These are phyloP conservation scores for Hemicrepidius hirtus DNA, from an alignment of 2,888 invertebrate genomes.

Conservation along the genomic window DNA sequence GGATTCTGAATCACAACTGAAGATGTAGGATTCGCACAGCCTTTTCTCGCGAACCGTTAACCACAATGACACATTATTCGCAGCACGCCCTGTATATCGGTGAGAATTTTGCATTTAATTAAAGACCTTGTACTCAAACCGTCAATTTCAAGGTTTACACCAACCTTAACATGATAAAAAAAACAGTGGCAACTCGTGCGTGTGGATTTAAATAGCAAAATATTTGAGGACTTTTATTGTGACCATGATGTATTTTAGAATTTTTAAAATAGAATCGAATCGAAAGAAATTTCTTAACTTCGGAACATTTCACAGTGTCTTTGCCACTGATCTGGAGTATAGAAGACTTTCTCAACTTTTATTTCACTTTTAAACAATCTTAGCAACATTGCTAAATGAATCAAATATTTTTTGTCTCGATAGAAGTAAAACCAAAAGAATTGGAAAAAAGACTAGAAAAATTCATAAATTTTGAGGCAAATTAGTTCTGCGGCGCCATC, in stretches of 20 bases:
- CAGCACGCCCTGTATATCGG: slow-evolving; percentile 20
- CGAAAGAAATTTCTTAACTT: too few relatives aligned
- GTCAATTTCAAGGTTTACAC: neutral
- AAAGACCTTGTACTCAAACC: slow-evolving; percentile 16
- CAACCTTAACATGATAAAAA: neutral
- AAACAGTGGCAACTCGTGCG: neutral
- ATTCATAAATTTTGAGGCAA: too few relatives aligned
- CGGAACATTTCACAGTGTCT: too few relatives aligned
- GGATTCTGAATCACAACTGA: neutral
- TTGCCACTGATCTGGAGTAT: too few relatives aligned
- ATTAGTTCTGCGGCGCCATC: too few relatives aligned
- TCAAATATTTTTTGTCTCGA: too few relatives aligned
- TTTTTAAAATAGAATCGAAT: too few relatives aligned
- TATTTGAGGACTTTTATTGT: slow-evolving; percentile 5
- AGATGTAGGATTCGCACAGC: slow-evolving; percentile 15
- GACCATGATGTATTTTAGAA: neutral
- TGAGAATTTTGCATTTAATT: neutral
- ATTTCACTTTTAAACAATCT: too few relatives aligned
- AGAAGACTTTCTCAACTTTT: too few relatives aligned
- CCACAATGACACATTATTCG: slow-evolving; percentile 16
- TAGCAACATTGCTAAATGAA: too few relatives aligned
- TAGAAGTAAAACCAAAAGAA: too few relatives aligned
- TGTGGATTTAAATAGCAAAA: neutral
- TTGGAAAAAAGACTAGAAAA: too few relatives aligned
- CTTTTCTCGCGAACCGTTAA: slow-evolving; percentile 17